These are phyloP conservation scores for Agapostemon virescens DNA, from an alignment of 2,888 invertebrate species.

Conservation along the genomic window DNA sequence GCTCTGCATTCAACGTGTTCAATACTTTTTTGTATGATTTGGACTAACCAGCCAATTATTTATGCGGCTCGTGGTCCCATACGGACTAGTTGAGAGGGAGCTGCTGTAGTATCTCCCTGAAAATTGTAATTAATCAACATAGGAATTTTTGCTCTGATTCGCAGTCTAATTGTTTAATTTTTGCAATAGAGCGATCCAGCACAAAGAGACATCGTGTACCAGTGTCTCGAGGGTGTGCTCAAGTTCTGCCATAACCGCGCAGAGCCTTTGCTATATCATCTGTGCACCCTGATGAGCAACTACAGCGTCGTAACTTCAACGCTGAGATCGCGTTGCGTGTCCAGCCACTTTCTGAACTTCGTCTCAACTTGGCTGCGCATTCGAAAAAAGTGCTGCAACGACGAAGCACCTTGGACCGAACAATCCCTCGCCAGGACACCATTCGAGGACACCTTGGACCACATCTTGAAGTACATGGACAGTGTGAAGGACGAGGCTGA, in stretches of 20 bases:
- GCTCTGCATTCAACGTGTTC: too few species aligned
- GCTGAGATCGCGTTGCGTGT: conserved; percentile 19
- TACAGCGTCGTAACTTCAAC: conserved; percentile 39
- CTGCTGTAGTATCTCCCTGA: too few species aligned
- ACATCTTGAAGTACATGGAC: conserved; percentile 33
- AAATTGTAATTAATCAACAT: not conserved
- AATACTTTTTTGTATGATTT: too few species aligned
- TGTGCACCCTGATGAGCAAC: conserved; percentile 59
- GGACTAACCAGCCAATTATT: too few species aligned
- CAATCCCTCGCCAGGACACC: conserved; percentile 49
- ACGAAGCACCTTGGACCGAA: conserved; percentile 43
- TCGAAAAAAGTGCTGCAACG: conserved; percentile 43
- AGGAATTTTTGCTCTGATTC: not conserved
- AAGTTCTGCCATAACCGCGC: conserved; percentile 45
- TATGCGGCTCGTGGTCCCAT: too few species aligned
- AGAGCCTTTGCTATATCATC: conserved; percentile 36
- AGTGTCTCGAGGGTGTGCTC: conserved; percentile 51
- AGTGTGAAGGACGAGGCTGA: not conserved
- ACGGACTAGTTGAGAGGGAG: too few species aligned
- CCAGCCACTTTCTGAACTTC: conserved; percentile 58
- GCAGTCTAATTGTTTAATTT: not conserved
- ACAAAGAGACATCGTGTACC: conserved; percentile 49
- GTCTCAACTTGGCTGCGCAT: conserved; percentile 58
- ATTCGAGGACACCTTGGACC: conserved; percentile 51
- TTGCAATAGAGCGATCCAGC: conserved; percentile 31